These are phyloP conservation scores for Synanthedon formicaeformis DNA, from an alignment of 2,888 invertebrate genomes.

Conservation along the genomic window DNA sequence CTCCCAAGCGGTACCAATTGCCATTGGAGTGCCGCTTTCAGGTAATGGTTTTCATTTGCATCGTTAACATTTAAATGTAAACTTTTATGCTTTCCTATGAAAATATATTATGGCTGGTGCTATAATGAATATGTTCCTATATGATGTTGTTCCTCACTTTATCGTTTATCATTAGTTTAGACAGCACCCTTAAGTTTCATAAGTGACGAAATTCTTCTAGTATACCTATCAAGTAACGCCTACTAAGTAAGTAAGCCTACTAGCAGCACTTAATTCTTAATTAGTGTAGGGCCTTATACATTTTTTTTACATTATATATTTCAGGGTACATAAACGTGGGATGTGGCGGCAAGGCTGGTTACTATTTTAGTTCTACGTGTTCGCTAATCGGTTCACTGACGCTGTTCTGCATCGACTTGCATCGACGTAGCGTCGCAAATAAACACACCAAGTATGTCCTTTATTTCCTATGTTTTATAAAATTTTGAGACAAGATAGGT, in stretches of 20 bases:
- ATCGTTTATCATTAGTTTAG: no score
- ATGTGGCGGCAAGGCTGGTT: conserved; percentile 82
- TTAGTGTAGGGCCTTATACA: no score
- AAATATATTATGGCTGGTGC: no score
- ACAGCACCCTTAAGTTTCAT: no score
- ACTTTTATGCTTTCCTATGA: no score
- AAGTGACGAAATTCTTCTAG: no score
- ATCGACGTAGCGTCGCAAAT: conserved; percentile 78
- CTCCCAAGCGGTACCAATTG: conserved; percentile 86
- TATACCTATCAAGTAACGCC: no score
- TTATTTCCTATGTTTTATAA: background rate
- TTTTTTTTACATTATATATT: conserved; percentile 8
- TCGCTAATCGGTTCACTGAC: conserved; percentile 81
- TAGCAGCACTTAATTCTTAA: no score
- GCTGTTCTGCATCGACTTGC: conserved; percentile 84
- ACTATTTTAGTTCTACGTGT: conserved; percentile 86
- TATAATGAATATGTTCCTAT: no score
- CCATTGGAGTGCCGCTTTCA: conserved; percentile 85
- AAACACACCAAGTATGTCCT: conserved; percentile 69
- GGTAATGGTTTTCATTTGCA: conserved; percentile 49
- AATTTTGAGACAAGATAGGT: background rate
- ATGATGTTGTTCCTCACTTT: no score
- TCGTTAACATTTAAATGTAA: no score
- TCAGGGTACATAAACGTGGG: conserved; percentile 84
- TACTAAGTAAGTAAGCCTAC: no score